Conservation (phyloP, 2,797 vertebrate genomes). For the Molossus alvarezi region DNA sequence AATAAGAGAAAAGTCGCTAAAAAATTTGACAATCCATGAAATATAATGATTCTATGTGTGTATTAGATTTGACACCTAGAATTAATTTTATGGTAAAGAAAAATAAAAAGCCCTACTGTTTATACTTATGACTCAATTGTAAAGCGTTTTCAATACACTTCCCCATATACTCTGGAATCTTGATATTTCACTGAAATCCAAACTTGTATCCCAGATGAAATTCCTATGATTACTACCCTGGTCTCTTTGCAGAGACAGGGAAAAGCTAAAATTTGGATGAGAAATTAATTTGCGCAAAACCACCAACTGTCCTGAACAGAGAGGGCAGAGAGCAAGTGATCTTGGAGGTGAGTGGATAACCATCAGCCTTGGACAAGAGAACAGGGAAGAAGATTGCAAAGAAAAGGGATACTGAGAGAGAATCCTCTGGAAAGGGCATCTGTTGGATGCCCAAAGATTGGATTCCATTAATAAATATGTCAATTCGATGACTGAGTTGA, state of each 20-base stretch:
- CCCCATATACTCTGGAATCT: neutral
- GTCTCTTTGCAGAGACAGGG: neutral
- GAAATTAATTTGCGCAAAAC: slow-evolving; percentile 18
- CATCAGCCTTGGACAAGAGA: neutral
- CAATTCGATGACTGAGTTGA: neutral
- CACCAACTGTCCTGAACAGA: neutral
- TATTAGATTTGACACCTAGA: neutral
- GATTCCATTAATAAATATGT: neutral
- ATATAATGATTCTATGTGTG: neutral
- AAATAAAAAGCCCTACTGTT: neutral
- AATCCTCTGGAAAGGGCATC: neutral
- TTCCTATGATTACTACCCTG: neutral
- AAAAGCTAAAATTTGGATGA: neutral
- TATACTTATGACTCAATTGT: neutral
- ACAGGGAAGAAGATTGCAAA: neutral
- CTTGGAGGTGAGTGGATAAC: neutral
- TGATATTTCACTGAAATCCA: neutral
- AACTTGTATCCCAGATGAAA: neutral
- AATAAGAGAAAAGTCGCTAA: neutral
- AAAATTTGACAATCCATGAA: neutral
- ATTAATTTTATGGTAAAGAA: neutral
- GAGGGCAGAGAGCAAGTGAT: neutral
- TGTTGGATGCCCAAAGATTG: neutral
- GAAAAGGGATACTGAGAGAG: neutral
- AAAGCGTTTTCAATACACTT: neutral